These are phyloP conservation scores for Penaeus vannamei DNA, from an alignment of 1,140 invertebrate genomes.

Conservation along the genomic window DNA sequence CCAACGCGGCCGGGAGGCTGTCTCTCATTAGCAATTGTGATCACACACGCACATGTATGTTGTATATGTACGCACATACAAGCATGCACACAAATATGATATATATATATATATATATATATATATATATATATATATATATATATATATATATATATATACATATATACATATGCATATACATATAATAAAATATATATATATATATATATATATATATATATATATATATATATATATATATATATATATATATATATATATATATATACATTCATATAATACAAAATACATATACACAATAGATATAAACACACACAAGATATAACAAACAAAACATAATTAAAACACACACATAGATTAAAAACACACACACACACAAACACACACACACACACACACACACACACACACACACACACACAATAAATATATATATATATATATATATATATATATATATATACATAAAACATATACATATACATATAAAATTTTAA, in stretches of 20 bases:
- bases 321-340: too few species aligned
- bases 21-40: too few species aligned
- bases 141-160: slow-evolving; percentile 24
- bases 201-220: slow-evolving; percentile 18
- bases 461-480: too few species aligned
- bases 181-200: neutral
- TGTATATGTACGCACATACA: neutral
- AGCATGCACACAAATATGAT: neutral
- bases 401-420: too few species aligned
- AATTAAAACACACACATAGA: too few species aligned
- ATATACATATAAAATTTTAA: too few species aligned
- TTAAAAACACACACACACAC: too few species aligned
- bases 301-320: neutral
- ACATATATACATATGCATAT: neutral
- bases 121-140: neutral
- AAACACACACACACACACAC: too few species aligned
- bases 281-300: neutral
- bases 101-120: slow-evolving; percentile 3
- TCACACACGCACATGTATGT: too few species aligned
- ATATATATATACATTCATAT: neutral
- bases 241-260: neutral
- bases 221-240: neutral
- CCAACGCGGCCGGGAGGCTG: too few species aligned
- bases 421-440: too few species aligned
- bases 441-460: too few species aligned